Base-by-base conservation (phyloP, 2,888 invertebrate species). In the Anoplius nigerrimus region DNA sequence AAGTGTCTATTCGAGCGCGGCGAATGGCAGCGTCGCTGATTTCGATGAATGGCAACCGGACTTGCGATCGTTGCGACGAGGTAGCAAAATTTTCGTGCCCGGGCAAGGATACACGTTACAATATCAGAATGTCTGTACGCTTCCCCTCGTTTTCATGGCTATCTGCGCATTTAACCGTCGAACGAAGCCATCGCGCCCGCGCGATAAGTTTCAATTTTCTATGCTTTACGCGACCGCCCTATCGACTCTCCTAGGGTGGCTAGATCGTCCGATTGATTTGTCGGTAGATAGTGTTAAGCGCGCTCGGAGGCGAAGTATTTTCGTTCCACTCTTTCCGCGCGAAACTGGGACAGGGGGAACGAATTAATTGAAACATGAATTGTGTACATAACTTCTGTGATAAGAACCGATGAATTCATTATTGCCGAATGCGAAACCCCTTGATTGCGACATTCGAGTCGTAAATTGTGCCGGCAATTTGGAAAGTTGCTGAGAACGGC, bases 361-460 rank as follows among this genome's bases (percentile, higher is more conserved):
- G 65, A 51, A 59, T 43, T 34, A 43, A 62, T 70, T 67, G 68
- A 69, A 66, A 65, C 62, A 66, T 68, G 79, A 52, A 76, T 72
- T 62, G 67, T 76, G 77, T 79, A 79, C 69, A 79, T 81, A 80
- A 74, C 71, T 78, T 72, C 82, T 80, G 80, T 82, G 77, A 80
- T 80, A 80, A 80, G 79, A 82, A 80, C 75, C 64, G 66, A 77
- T 79, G 77, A 80, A 34, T 69, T 80, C 69, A 71, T 72, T 68
- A 79, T 79, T 77, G 80, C 80, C 80, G 80, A 80, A 77, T 72
- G 82, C 78, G 70, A 79, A 79, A 79, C 81, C 79, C 79, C 79
- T 66, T 27, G 43, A 16, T 71, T 48, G 62, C 18, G 58, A 65
- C 48, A 45, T 24, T 52, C 46, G 51, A 46, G 46, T 34, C 61